Evolutionary conservation across 2,113 vertebrate genomes (phyloP).

Genomic region (Recurvirostra avosetta): DNA sequence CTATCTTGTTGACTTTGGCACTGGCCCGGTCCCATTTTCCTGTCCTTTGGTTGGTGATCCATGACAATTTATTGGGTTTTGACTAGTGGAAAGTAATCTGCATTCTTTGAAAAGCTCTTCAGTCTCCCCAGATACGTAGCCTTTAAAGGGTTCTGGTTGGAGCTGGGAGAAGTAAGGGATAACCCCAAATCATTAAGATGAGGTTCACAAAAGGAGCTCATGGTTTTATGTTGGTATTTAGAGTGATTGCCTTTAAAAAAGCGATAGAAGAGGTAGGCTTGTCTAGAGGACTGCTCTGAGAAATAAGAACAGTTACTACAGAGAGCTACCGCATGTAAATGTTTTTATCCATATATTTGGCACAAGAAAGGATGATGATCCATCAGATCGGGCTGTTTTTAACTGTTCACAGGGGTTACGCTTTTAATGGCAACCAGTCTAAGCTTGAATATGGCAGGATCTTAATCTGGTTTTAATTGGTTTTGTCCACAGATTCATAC

Average conservation of each 20-base stretch:
- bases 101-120: not conserved
- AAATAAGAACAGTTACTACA: not conserved
- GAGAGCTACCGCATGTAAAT: not conserved
- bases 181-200: not conserved
- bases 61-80: not conserved
- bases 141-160: not conserved
- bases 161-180: not conserved
- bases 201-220: not conserved
- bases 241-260: not conserved
- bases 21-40: not conserved
- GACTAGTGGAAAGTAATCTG: not conserved
- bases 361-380: not conserved
- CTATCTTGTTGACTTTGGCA: not conserved
- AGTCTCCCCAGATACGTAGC: not conserved
- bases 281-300: not conserved
- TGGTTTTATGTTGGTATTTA: not conserved
- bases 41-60: not conserved
- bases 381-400: not conserved
- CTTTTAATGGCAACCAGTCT: slow-evolving; percentile 15
- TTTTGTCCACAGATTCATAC: not conserved
- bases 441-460: not conserved
- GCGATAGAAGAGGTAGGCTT: rapidly evolving
- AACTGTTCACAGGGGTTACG: not conserved
- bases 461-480: slow-evolving; percentile 20
- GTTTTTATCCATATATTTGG: not conserved